These are phyloP conservation scores for Crossaster papposus DNA, from an alignment of 53 echinoderm and acorn worm genomes.

Conservation along the genomic window DNA sequence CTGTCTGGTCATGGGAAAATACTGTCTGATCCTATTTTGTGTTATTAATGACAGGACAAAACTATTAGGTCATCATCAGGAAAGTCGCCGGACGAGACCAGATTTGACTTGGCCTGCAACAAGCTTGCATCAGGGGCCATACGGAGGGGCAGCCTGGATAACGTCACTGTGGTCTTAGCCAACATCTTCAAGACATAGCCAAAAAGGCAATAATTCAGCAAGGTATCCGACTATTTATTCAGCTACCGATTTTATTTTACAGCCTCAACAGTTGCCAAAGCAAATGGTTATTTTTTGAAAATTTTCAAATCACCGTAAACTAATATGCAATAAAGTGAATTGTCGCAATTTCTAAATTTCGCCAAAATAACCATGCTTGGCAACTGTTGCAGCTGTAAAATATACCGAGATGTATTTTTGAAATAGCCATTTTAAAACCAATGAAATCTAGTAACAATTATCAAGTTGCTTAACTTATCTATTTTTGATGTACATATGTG, in stretches of 20 bases:
- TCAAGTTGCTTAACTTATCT: no score
- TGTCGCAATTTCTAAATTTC: background rate
- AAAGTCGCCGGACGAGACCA: slow-evolving; percentile 45
- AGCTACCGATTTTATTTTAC: background rate
- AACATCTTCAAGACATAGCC: slow-evolving; percentile 64
- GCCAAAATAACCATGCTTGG: background rate
- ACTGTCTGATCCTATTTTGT: background rate
- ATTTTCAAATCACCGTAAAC: background rate
- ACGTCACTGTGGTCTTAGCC: slow-evolving; percentile 88
- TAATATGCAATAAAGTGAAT: background rate
- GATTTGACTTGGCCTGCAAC: slow-evolving; percentile 81
- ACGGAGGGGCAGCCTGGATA: slow-evolving; percentile 89
- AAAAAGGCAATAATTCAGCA: background rate
- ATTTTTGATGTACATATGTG: no score
- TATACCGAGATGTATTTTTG: no score
- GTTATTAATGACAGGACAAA: slow-evolving; percentile 29
- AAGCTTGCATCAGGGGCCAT: slow-evolving; percentile 92
- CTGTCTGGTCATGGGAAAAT: no score
- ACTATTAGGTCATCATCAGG: slow-evolving; percentile 16
- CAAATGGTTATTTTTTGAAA: no score
- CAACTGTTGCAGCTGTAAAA: no score
- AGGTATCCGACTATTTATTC: background rate
- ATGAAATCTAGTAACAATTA: no score
- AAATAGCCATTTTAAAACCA: no score
- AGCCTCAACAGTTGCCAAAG: no score